Base-by-base conservation (phyloP, 2,888 invertebrate genomes). In the Ferdinandea cuprea region DNA sequence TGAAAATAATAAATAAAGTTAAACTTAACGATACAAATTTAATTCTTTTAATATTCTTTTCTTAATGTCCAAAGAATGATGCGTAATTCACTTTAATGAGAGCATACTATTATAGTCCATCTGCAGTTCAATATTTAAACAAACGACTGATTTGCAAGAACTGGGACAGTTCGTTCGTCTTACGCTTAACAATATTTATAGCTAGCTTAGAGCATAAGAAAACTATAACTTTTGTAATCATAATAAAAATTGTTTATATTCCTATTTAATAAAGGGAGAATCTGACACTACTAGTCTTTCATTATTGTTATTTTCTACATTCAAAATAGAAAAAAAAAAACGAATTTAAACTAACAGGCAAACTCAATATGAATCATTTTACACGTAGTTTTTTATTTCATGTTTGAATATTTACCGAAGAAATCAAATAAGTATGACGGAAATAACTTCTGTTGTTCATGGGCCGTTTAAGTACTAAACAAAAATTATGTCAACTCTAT, bases 1-100 rank as follows among this genome's bases (percentile, higher is more conserved):
- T 89, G 87, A 91, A 81, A 87, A 86, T 76, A 88, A 87, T 13
- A 78, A 79, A 79, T 72, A 74, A 58, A 81, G 8, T n/a, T 28
- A 11, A 28, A 19, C 58, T 52, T 9, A 61, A 35, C 25, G 46
- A 3, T 11, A 25, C 15, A 40, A 13, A 6, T 5, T 9, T 32
- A 11, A 30, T 19, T 44, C 3, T 58, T 50, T 42, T 11, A n/a
- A n/a, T n/a, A n/a, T n/a, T n/a, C 11, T 52, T 40, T 52, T 1
- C 7, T 1, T 15, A 3, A 7, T 32, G 6, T 32, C 9, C 32
- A 32, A 32, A 6, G 2, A 5, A 40, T 40, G 7, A 13, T 7
- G 40, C n/a, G 5, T 5, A 25, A 25, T 25, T 25, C 5, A 25
- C 25, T 25, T 25, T 3, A 25, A 3, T 5, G 5, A 25, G 25